Conservation (phyloP, 2,113 vertebrate genomes). For the Pampusana beccarii region DNA sequence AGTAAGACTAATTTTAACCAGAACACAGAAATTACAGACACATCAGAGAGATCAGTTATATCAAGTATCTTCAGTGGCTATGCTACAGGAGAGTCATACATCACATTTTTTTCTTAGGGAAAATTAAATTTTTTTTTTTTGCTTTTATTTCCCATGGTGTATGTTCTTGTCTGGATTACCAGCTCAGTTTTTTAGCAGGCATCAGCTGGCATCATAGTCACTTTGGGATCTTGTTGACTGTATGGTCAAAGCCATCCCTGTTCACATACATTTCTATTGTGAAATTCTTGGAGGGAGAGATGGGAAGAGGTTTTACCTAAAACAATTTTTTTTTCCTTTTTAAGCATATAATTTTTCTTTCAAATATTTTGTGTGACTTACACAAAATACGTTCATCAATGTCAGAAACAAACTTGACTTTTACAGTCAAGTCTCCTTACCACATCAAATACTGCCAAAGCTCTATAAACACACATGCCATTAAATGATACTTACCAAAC, state of each 20-base stretch:
- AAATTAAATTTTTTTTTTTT: neutral
- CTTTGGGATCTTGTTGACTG: neutral
- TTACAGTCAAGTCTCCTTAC: neutral
- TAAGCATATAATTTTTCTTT: neutral
- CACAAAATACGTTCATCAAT: neutral
- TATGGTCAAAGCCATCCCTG: neutral
- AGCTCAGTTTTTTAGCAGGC: neutral
- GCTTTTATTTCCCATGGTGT: neutral
- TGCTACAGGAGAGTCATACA: neutral
- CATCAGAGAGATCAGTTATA: neutral
- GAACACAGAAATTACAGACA: neutral
- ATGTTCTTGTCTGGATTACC: neutral
- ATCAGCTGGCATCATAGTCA: too few relatives aligned
- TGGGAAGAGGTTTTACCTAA: neutral
- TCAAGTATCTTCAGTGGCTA: neutral
- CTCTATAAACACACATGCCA: neutral
- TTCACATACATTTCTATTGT: neutral
- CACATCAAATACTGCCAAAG: neutral
- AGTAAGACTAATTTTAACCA: neutral
- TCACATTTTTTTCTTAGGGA: neutral
- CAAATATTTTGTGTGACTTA: neutral
- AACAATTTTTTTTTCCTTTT: neutral
- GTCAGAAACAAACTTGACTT: neutral
- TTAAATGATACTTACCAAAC: slow-evolving; percentile 70
- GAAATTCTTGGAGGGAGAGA: neutral